Evolutionary conservation across 2,888 invertebrate species (phyloP).

Genomic region (Cosmia trapezina): DNA sequence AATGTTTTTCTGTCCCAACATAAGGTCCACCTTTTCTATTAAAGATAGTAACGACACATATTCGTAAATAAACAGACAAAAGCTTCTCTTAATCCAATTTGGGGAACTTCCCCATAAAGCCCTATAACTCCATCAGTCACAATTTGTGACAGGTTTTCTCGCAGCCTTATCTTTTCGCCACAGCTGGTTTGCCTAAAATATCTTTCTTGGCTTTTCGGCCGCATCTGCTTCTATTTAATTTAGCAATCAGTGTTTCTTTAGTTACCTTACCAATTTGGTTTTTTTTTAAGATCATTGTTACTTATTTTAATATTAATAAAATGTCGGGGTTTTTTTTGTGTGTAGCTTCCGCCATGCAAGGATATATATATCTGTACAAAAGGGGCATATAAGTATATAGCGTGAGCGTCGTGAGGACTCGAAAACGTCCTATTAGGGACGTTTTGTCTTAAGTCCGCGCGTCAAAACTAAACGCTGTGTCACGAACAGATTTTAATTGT

Average conservation of each 20-base stretch:
- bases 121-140: slow-evolving; percentile 39
- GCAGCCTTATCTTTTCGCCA: slow-evolving; percentile 40
- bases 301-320: background rate
- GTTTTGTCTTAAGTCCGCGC: too few species aligned
- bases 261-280: background rate
- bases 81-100: slow-evolving; percentile 31
- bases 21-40: slow-evolving; percentile 8
- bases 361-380: too few species aligned
- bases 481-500: too few species aligned
- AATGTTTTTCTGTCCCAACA: background rate
- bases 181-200: slow-evolving; percentile 39
- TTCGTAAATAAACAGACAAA: slow-evolving; percentile 21
- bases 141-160: slow-evolving; percentile 40
- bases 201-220: slow-evolving; percentile 15
- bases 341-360: too few species aligned
- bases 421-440: too few species aligned
- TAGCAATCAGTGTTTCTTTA: slow-evolving; percentile 1
- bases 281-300: background rate
- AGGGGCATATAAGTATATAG: too few species aligned
- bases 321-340: too few species aligned
- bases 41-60: background rate
- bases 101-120: slow-evolving; percentile 11
- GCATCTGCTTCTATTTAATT: slow-evolving; percentile 16
- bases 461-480: too few species aligned
- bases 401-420: too few species aligned